Evolutionary conservation across 2,888 invertebrate genomes (phyloP).

Genomic region (Leucoptera coffeella): DNA sequence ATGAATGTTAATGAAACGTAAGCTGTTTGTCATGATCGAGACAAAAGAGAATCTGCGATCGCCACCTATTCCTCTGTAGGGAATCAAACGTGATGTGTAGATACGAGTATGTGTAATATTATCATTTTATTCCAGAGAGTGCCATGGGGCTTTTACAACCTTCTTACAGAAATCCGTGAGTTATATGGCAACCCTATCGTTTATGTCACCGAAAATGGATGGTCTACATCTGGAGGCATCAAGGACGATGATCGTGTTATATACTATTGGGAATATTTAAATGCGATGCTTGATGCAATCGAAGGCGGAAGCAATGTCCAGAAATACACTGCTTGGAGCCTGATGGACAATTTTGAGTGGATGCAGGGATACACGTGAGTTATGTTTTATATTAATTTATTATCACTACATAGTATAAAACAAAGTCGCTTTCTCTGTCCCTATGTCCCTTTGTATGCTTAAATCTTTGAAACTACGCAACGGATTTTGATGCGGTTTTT

Average conservation of each 20-base stretch:
- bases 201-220: constrained; percentile 56
- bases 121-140: constrained; percentile 44
- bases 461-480: too few species aligned
- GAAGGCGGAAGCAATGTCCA: constrained; percentile 35
- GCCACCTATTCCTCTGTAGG: too few species aligned
- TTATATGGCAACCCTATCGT: constrained; percentile 51
- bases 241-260: constrained; percentile 37
- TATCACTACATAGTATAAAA: too few species aligned
- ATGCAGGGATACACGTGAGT: constrained; percentile 48
- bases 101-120: too few species aligned
- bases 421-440: too few species aligned
- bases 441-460: too few species aligned
- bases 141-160: constrained; percentile 54
- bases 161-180: constrained; percentile 41
- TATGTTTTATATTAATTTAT: constrained; percentile 1
- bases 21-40: too few species aligned
- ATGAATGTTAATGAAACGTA: too few species aligned
- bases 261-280: constrained; percentile 31
- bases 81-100: too few species aligned
- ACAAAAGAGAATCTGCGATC: too few species aligned
- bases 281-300: constrained; percentile 33
- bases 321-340: constrained; percentile 53
- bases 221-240: constrained; percentile 35
- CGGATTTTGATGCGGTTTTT: too few species aligned
- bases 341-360: constrained; percentile 67